Percentiles rank a stretch among this genome's conserved stretches.
These are phyloP conservation scores for Sebastes baramenuke DNA, from an alignment of 2,797 vertebrate species.

Conservation along the genomic window DNA sequence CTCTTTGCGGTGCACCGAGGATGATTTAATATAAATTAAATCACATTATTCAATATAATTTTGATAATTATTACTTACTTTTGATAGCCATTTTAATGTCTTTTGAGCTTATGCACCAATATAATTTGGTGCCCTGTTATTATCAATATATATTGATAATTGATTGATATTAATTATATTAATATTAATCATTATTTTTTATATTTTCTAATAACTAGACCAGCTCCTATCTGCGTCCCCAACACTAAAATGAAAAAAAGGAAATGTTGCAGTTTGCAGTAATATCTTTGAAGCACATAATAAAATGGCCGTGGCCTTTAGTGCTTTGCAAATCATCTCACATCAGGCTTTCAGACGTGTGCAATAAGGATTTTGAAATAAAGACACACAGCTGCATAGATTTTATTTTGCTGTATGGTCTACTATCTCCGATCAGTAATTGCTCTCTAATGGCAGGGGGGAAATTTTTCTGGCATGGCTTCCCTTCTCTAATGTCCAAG, in stretches of 20 bases:
- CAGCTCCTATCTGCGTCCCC: no score
- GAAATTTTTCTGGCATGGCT: slow-evolving; percentile 48
- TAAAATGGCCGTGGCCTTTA: not conserved
- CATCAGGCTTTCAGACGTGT: not conserved
- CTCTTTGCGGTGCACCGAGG: no score
- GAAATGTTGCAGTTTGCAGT: not conserved
- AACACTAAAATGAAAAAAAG: not conserved
- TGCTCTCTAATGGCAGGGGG: slow-evolving; percentile 45
- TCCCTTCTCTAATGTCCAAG: slow-evolving; percentile 49
- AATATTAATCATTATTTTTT: no score
- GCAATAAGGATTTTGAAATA: not conserved
- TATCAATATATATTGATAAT: no score
- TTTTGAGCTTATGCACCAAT: no score
- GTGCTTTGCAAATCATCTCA: not conserved
- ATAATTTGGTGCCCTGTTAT: no score
- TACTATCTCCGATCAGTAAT: slow-evolving; percentile 42
- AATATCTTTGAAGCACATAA: not conserved
- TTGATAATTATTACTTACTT: no score
- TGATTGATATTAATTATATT: fast-evolving
- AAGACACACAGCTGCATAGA: slow-evolving; percentile 16
- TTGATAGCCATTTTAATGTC: no score
- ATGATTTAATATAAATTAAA: no score
- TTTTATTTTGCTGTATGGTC: slow-evolving; percentile 5
- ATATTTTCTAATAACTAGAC: no score
- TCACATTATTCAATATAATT: no score